Percentiles rank a stretch among this genome's conserved stretches.
These are phyloP conservation scores for Tenthredo livida DNA, from an alignment of 2,888 invertebrate genomes.

Conservation along the genomic window DNA sequence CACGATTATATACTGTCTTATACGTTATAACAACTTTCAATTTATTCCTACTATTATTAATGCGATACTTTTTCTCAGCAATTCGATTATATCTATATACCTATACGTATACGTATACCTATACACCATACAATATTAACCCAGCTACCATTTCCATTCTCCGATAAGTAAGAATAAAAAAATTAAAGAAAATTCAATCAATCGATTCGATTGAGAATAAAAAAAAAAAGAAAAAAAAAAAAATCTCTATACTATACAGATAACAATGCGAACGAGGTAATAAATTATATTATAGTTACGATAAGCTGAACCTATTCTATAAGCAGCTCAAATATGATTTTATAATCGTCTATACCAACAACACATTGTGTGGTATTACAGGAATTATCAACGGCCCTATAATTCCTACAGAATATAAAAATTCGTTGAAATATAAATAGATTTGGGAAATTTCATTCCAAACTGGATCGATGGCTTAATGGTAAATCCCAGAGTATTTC, in stretches of 20 bases:
- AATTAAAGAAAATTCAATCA: neutral
- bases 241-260: neutral
- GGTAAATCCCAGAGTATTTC: neutral
- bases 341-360: neutral
- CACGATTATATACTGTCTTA: neutral
- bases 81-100: neutral
- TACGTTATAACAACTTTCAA: neutral
- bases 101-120: neutral
- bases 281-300: constrained; percentile 7
- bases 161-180: too few species aligned
- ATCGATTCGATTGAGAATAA: neutral
- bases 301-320: neutral
- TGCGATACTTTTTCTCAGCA: constrained; percentile 35
- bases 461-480: neutral
- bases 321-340: constrained; percentile 18
- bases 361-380: neutral
- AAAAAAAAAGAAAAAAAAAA: neutral
- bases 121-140: neutral
- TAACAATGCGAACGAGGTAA: neutral
- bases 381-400: neutral
- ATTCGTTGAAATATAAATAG: neutral
- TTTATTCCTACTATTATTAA: constrained; percentile 32
- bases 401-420: neutral
- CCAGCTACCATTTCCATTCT: neutral
- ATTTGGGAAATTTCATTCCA: neutral